Base-by-base conservation (phyloP, 2,797 vertebrate genomes). In the Euthynnus affinis region DNA sequence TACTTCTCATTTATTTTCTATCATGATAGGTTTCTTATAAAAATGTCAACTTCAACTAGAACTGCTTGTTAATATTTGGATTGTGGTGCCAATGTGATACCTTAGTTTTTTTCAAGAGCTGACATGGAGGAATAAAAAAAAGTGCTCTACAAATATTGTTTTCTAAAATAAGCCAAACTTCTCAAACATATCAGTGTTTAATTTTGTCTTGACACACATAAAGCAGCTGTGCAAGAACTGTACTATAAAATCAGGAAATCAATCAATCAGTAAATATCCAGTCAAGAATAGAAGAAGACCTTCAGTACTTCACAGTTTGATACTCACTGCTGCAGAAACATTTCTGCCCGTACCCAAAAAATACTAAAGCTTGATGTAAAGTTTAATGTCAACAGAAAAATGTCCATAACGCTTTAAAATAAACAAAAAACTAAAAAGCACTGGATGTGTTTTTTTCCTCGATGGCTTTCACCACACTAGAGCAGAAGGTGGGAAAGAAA, bases 401-500 rank as follows among this genome's bases (percentile, higher is more conserved):
- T 20, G 25, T 40, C 1, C 15, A 46, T 34, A 72, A 18, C 18
- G 18, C 34, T 44, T 42, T 25, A 63, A 57, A 57, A 49, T 23
- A 53, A 59, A 71, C 9, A 29, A 37, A 29, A 8, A 67, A 13
- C 57, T 55, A 52, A 79, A 32, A 67, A 23, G 18, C 51, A 4
- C 22, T 52, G 14, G 27, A n/a, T 67, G 46, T 55, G 52, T 67
- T 20, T 4, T 4, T 1, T 25, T 6, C 48, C 15, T 53, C 32
- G 57, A 57, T 48, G 52, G 61, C 52, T 34, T 27, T 32, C 29
- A 9, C 20, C 17, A 4, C 61, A 32, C 53, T 27, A 23, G 32
- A 76, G 65, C 74, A 78, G 64, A 66, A 62, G 65, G 62, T 66
- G 56, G 60, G 70, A 46, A 72, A 64, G 66, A 73, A 71, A 65